Conservation (phyloP, 2,797 vertebrate species). For the Sebastes oblongus region DNA sequence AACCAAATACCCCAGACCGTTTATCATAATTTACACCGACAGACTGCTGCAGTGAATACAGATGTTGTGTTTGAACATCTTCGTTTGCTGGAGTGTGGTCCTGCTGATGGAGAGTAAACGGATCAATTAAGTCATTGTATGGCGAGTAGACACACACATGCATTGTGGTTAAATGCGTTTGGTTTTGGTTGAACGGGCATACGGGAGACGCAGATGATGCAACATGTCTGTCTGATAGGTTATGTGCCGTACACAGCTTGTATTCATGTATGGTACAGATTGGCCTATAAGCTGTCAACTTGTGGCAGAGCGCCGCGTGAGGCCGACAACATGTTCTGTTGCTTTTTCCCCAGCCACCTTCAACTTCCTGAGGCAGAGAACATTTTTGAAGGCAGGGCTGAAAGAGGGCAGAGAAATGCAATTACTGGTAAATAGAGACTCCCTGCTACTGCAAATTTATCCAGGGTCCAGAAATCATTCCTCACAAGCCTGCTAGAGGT, state of each 20-base stretch:
- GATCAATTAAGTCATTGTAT: constrained; percentile 41
- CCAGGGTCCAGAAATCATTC: constrained; percentile 75
- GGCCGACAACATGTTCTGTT: constrained; percentile 67
- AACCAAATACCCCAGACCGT: constrained; percentile 9
- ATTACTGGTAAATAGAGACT: constrained; percentile 83
- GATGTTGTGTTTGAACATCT: constrained; percentile 44
- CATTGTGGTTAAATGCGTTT: constrained; percentile 7
- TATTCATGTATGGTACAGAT: constrained; percentile 59
- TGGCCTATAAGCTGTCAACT: constrained; percentile 69
- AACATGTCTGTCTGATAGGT: constrained; percentile 49
- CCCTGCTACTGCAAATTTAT: constrained; percentile 79
- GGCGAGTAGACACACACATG: background rate
- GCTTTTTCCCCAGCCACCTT: constrained; percentile 61
- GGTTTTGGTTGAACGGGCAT: constrained; percentile 26
- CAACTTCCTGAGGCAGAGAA: constrained; percentile 70
- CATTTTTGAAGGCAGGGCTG: constrained; percentile 65
- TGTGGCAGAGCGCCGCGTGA: constrained; percentile 47
- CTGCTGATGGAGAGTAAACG: constrained; percentile 28
- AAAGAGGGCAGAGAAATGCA: constrained; percentile 79
- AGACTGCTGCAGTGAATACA: constrained; percentile 42
- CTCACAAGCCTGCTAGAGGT: constrained; percentile 63
- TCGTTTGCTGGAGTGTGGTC: constrained; percentile 14
- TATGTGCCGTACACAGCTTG: constrained; percentile 46
- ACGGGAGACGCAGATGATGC: constrained; percentile 39
- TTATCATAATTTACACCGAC: constrained; percentile 43